Conservation (phyloP, 2,113 vertebrate species). For the Toxotes jaculatrix region DNA sequence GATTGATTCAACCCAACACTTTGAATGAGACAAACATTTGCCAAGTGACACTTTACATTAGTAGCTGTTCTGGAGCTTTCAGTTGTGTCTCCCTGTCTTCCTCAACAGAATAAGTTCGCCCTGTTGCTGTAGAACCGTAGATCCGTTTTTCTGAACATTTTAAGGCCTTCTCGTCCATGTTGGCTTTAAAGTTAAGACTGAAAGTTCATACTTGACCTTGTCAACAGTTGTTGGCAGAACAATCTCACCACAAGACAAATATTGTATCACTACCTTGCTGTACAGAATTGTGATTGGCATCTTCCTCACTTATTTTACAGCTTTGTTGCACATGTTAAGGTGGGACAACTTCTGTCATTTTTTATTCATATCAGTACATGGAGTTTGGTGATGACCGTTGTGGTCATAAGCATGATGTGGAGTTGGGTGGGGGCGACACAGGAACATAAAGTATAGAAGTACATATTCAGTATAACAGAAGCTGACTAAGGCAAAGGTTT, state of each 20-base stretch:
- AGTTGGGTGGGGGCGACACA: not conserved
- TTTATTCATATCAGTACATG: not conserved
- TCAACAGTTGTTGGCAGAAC: not conserved
- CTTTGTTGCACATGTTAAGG: not conserved
- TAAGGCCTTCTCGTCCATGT: not conserved
- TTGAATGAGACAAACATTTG: not conserved
- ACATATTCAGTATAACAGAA: not conserved
- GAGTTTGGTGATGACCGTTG: not conserved
- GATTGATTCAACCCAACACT: not conserved
- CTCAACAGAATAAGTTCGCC: not conserved
- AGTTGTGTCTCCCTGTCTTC: not conserved
- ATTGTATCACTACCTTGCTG: not conserved
- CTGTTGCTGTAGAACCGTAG: not conserved
- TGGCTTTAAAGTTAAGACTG: not conserved
- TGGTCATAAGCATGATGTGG: not conserved
- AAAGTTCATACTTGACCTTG: not conserved
- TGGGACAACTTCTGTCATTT: not conserved
- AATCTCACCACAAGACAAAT: conserved; percentile 4
- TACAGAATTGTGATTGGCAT: not conserved
- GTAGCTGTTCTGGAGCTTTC: not conserved
- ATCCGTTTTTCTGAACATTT: not conserved
- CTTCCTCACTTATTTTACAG: not conserved
- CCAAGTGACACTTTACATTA: not conserved
- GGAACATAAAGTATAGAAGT: not conserved
- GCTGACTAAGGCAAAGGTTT: not conserved